Percentiles rank a stretch among this genome's conserved stretches.
These are phyloP conservation scores for Guaruba guarouba DNA, from an alignment of 2,113 vertebrate species.

Conservation along the genomic window DNA sequence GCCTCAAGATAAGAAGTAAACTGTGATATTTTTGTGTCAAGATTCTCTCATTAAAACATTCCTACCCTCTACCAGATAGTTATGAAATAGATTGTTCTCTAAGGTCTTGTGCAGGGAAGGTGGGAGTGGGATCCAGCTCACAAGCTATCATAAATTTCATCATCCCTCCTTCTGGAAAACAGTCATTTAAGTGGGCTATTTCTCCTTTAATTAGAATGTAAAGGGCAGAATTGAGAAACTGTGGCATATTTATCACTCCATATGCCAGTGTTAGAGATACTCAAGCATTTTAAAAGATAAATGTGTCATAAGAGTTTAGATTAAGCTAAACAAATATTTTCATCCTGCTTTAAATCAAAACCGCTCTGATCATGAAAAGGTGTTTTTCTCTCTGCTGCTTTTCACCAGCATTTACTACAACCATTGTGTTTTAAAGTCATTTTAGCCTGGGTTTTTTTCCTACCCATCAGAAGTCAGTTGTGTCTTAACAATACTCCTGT, in stretches of 20 bases:
- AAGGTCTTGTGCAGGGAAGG: not conserved
- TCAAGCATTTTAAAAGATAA: not conserved
- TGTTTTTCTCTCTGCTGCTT: not conserved
- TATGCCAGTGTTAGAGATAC: slow-evolving; percentile 11
- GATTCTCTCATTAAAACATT: slow-evolving; percentile 14
- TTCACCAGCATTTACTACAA: not conserved
- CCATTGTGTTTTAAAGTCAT: not conserved
- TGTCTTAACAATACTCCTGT: not conserved
- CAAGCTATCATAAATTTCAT: not conserved
- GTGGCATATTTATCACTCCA: slow-evolving; percentile 51
- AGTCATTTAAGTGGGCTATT: slow-evolving; percentile 47
- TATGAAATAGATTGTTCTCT: slow-evolving; percentile 23
- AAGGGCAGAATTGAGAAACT: slow-evolving; percentile 56
- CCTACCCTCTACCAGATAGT: not conserved
- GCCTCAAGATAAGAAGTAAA: not conserved
- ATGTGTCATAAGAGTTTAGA: slow-evolving; percentile 13
- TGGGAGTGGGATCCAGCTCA: slow-evolving; percentile 8
- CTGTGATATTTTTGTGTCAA: slow-evolving; percentile 25
- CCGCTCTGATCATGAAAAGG: not conserved
- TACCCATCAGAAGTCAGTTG: not conserved
- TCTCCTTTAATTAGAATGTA: slow-evolving; percentile 57
- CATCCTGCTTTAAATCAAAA: not conserved
- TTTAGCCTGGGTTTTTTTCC: not conserved
- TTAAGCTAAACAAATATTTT: slow-evolving; percentile 42
- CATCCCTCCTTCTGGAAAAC: slow-evolving; percentile 38